A percentile compares a stretch with the other conserved stretches of the same genome.
phyloP scores from a whole-genome alignment of 1,140 invertebrate genomes.

The Aleiodes sp. region DNA sequence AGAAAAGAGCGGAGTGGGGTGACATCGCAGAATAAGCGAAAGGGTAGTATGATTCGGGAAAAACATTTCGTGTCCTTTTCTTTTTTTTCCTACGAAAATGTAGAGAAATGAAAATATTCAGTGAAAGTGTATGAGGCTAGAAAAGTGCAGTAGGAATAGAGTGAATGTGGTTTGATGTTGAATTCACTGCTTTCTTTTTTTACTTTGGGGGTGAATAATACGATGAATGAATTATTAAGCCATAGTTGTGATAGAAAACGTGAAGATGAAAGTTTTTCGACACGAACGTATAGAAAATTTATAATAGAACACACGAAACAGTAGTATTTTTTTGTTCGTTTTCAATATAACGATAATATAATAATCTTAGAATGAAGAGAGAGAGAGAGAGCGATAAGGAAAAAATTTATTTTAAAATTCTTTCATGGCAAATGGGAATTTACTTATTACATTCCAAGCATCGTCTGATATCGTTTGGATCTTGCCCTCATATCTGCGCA shows the following conservation, averaged over 20 bases:
- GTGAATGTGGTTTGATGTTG: background rate
- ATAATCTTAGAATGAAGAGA: too few relatives aligned
- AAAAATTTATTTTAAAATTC: constrained; percentile 6
- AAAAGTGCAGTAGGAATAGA: background rate
- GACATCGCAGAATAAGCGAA: constrained; percentile 36
- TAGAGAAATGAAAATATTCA: constrained; percentile 18
- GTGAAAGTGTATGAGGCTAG: constrained; percentile 13
- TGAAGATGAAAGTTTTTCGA: background rate
- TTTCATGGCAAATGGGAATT: background rate
- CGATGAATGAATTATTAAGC: background rate
- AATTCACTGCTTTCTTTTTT: too few relatives aligned
- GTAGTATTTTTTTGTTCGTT: too few relatives aligned
- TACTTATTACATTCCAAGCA: background rate
- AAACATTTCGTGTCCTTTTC: constrained; percentile 52
- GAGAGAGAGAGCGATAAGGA: too few relatives aligned
- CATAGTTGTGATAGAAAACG: background rate
- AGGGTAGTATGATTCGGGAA: constrained; percentile 48
- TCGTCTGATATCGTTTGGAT: background rate
- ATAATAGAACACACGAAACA: background rate
- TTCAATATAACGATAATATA: too few relatives aligned
- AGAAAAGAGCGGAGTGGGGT: background rate
- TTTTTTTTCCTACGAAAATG: too few relatives aligned
- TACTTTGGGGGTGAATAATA: background rate
- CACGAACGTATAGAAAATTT: background rate
- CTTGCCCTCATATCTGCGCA: background rate